phyloP scores from a whole-genome alignment of 1,140 invertebrate species.

The Drosophila arawakana region DNA sequence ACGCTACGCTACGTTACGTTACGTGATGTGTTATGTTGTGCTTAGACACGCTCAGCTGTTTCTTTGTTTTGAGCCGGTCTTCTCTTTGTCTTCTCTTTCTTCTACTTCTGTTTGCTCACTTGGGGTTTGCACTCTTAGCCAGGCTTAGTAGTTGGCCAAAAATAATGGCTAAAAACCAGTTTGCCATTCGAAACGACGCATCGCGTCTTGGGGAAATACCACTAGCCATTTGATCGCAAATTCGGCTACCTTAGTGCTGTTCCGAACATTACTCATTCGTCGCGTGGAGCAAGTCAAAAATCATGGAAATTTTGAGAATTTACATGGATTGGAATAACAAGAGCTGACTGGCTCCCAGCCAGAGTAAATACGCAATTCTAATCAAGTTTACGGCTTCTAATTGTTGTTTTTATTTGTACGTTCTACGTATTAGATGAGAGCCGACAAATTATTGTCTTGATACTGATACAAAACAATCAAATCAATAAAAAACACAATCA shows the following conservation, averaged over 20 bases:
- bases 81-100: constrained; percentile 6
- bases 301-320: constrained; percentile 50
- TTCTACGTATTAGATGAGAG: constrained; percentile 18
- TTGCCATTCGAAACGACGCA: constrained; percentile 25
- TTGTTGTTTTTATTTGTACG: constrained; percentile 3
- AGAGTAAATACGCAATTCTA: constrained; percentile 41
- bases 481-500: constrained; percentile 61
- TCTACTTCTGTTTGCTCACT: background rate
- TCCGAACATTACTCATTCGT: constrained; percentile 59
- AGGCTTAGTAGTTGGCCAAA: constrained; percentile 9
- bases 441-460: constrained; percentile 16
- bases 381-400: constrained; percentile 37
- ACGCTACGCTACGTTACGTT: constrained; percentile 11
- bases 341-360: background rate
- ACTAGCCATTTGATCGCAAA: constrained; percentile 11
- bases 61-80: constrained; percentile 44
- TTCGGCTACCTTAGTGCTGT: constrained; percentile 18
- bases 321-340: constrained; percentile 37
- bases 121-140: background rate
- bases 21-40: constrained; percentile 13
- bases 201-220: constrained; percentile 53
- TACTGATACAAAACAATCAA: constrained; percentile 5
- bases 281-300: constrained; percentile 25
- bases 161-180: constrained; percentile 46
- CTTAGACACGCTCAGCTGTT: constrained; percentile 26